Base-by-base conservation (phyloP, 1,140 invertebrate genomes). In the Zaprionus camerounensis region DNA sequence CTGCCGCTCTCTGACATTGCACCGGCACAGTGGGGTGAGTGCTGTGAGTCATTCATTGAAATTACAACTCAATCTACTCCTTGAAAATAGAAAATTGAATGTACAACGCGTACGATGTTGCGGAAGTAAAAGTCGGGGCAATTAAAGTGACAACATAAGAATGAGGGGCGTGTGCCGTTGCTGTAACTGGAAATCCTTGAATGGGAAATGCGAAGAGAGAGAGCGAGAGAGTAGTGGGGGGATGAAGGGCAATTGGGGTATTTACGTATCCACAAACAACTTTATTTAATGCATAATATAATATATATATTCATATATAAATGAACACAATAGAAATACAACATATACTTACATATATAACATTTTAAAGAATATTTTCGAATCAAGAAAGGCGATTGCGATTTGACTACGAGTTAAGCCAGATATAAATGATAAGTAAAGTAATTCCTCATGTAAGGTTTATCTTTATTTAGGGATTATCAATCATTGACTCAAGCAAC, bases 1-100 rank as follows among this genome's bases (percentile, higher is more conserved):
- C 46, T 51, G 46, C 46, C 71, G 76, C 77, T 72, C 69, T 66
- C 73, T 77, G 75, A 77, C 78, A 73, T 73, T 80, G 78, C 46
- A n/a, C 41, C 41, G 13, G 20, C 64, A 79, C 77, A 67, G 77
- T 79, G 77, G 68, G 64, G 28, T 58, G 38, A 66, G 38, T 38
- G 55, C 56, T 12, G 17, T 76, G 26, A 36, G 59, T 65, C 13
- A 63, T 11, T 26, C 11, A 15, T 20, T 36, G 31, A 44, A 56
- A 56, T 38, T 46, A 9, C 41, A 46, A 46, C n/a, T 7, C n/a
- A 9, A 28, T 34, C 7, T 28, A 66, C 28, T 20, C 65, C 65
- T 62, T 70, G 68, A 49, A 63, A 71, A 41, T 71, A 74, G 58
- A 70, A 70, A 71, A 41, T 71, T 70, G 66, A 70, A 70, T 74